phyloP scores from a whole-genome alignment of 2,113 vertebrate species.

The Falcunculus frontatus region DNA sequence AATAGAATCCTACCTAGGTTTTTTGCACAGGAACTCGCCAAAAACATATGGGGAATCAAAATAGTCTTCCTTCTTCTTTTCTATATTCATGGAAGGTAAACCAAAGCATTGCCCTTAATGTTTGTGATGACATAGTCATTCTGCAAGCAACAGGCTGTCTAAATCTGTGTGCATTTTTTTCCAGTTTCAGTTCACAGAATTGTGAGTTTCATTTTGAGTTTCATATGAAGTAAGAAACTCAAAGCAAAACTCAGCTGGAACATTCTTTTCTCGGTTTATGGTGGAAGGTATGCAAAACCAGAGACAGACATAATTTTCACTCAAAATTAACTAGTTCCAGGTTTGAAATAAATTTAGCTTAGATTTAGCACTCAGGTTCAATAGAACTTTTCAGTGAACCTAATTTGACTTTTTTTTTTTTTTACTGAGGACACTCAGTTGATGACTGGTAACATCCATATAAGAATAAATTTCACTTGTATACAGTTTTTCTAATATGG shows the following conservation, averaged over 20 bases:
- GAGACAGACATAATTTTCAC: slow-evolving; percentile 25
- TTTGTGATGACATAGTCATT: neutral
- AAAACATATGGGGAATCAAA: neutral
- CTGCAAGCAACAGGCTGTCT: neutral
- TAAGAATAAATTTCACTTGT: neutral
- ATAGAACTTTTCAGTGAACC: neutral
- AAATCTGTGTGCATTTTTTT: neutral
- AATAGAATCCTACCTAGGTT: neutral
- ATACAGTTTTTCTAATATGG: neutral
- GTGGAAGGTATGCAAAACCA: slow-evolving; percentile 40
- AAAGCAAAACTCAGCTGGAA: slow-evolving; percentile 45
- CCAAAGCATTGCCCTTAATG: neutral
- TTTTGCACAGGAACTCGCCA: neutral
- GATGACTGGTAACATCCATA: neutral
- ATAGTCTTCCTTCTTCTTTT: neutral
- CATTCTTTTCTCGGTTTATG: slow-evolving; percentile 4
- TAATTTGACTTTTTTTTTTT: neutral
- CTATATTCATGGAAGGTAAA: neutral
- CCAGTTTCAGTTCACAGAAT: slow-evolving; percentile 24
- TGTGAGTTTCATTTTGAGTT: slow-evolving; percentile 34
- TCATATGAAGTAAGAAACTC: slow-evolving; percentile 23
- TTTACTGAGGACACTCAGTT: neutral
- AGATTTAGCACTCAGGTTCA: neutral
- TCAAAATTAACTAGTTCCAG: neutral
- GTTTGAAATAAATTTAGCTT: slow-evolving; percentile 10